Evolutionary conservation across 2,113 vertebrate species (phyloP), one percentile per base, ranked within the genome.

Genomic region (Oreocharis arfaki): DNA sequence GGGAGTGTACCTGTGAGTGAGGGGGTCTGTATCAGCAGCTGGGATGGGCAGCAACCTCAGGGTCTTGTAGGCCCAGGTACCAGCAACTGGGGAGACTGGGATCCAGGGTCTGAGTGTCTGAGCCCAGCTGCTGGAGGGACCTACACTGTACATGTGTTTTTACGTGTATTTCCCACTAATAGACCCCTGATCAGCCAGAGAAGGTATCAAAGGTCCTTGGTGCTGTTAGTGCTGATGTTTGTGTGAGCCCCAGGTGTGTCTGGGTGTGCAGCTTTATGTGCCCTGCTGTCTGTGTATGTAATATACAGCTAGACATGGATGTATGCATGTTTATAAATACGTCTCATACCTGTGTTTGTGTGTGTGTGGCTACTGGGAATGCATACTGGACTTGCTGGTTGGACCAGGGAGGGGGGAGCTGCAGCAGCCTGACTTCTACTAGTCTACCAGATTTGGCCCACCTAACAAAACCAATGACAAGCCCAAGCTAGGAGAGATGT

Each of bases 31-130:
- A 41, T 28, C 60, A 82, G 83, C 52, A 75, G 41, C 30, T 82
- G 60, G 30, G 49, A 46, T 16, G n/a, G 22, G 11, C 65, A 78
- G 65, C 3, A 2, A 19, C 57, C 32, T 39, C 0, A 0, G 52
- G 14, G 17, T 6, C 5, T 71, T 82, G 19, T 59, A 33, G 32
- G 35, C 12, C 26, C 79, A 41, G 32, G 9, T 37, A 37, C 16
- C 60, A 87, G 56, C 50, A 90, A 3, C 37, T 41, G 37, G 28
- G 37, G 37, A 70, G 32, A 44, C 24, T 85, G 60, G 42, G 32
- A 85, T 53, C 9, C 50, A 65, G 46, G 30, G n/a, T 8, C 55
- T 22, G 67, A 75, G 39, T 50, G 35, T 37, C 49, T 76, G 53
- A 84, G 30, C 63, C 28, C 71, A 68, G 23, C 42, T 78, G 35